A percentile compares a stretch with the other conserved stretches of the same genome.
These are phyloP conservation scores for Oopsacas minuta DNA, from an alignment of 37 sponge, comb jelly and placozoan genomes.

Conservation along the genomic window DNA sequence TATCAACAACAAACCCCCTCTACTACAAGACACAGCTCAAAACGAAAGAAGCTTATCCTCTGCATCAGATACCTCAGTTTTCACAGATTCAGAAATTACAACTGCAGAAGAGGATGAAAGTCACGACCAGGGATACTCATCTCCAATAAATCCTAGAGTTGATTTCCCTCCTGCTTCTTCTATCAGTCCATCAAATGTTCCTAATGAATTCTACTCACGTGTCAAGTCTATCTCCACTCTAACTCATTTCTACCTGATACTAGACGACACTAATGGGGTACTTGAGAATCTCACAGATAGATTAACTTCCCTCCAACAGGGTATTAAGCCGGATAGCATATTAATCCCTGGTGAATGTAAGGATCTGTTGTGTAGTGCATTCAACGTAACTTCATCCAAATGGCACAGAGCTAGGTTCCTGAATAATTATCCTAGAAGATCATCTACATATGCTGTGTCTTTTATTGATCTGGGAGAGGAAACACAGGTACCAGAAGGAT, in stretches of 20 bases:
- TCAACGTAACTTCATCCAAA: not conserved
- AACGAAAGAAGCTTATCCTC: not conserved
- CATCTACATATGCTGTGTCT: not conserved
- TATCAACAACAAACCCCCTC: not conserved
- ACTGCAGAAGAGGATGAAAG: not conserved
- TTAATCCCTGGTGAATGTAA: not conserved
- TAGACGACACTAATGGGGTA: not conserved
- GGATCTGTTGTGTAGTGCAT: not conserved
- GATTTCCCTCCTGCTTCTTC: not conserved
- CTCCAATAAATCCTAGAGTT: not conserved
- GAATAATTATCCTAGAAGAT: not conserved
- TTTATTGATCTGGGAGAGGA: slow-evolving; percentile 8
- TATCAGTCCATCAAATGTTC: not conserved
- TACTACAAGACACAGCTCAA: not conserved
- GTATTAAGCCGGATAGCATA: not conserved
- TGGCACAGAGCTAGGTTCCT: not conserved
- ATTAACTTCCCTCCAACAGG: not conserved
- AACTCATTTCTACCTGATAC: not conserved
- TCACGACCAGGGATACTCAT: not conserved
- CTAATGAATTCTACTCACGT: not conserved
- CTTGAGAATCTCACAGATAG: not conserved
- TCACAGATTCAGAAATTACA: not conserved
- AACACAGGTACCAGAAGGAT: not conserved
- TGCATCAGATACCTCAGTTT: not conserved
- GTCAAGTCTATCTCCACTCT: not conserved